Evolutionary conservation across 1,140 invertebrate species (phyloP).

Genomic region (Druon quercuslanigerum): DNA sequence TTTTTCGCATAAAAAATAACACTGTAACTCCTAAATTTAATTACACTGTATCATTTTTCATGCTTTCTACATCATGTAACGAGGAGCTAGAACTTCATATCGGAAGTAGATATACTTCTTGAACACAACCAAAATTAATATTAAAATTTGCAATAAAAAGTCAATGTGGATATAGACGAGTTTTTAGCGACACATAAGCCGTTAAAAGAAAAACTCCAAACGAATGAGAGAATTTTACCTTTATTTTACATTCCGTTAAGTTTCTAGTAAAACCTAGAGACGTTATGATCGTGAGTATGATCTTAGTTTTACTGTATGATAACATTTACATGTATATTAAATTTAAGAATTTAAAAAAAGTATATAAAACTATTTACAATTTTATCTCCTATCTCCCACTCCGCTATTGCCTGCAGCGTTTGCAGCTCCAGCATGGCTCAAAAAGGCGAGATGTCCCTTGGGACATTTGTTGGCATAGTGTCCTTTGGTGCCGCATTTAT

Average conservation of each 20-base stretch:
- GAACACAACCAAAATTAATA: too few species aligned
- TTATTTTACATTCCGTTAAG: not conserved
- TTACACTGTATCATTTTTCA: too few species aligned
- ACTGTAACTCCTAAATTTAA: too few species aligned
- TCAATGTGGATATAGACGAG: too few species aligned
- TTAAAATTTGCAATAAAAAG: too few species aligned
- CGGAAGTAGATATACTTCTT: too few species aligned
- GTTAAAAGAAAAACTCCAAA: not conserved
- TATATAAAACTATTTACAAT: constrained; percentile 59
- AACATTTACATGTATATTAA: constrained; percentile 52
- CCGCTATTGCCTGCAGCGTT: constrained; percentile 18
- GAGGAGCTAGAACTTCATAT: too few species aligned
- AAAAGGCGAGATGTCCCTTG: constrained; percentile 96
- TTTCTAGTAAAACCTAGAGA: constrained; percentile 27
- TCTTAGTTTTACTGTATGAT: constrained; percentile 50
- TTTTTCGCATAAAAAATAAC: too few species aligned
- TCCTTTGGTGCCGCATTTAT: constrained; percentile 98
- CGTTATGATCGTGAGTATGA: not conserved
- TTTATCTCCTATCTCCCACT: constrained; percentile 51
- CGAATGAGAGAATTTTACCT: not conserved
- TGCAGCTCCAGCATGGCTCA: constrained; percentile 80
- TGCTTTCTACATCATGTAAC: too few species aligned
- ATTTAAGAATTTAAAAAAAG: constrained; percentile 47
- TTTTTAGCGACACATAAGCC: too few species aligned
- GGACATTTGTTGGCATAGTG: constrained; percentile 99